Evolutionary conservation across 1,140 invertebrate genomes (phyloP), one percentile per base, ranked within the genome.

Genomic region (Leptopilina boulardi): DNA sequence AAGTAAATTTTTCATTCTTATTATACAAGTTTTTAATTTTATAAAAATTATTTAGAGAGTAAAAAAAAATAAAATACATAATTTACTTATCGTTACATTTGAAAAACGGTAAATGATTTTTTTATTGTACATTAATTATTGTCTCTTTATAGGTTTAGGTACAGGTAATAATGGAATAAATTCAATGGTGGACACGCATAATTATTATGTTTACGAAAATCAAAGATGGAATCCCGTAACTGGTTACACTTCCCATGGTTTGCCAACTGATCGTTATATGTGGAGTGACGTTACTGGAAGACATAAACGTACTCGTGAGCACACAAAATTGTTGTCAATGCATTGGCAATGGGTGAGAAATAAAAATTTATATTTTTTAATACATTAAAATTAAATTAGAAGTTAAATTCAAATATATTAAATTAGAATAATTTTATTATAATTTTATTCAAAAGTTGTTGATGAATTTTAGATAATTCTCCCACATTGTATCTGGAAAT

Each of bases 151-250:
- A 93, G 95, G 94, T 72, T 86, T 94, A 81, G 93, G 93, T 74
- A 92, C 91, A 19, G 93, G 92, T 79, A 95, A 93, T 82, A 92
- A 93, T 18, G 94, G 94, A 77, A 94, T 97, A 38, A 93, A 96
- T 89, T 84, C 94, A 3, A 96, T 97, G 95, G 93, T 93, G 19
- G 96, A 98, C 87, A 95, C 94, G 9, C 95, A 96, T 86, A 95
- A 94, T 84, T 96, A 96, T 88, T 95, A 95, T 86, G 95, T 97
- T 5, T 98, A 98, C 89, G 97, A 98, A 91, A 98, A 98, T 88
- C 97, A 98, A 90, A 92, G 97, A 70, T 98, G 97, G 97, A 98
- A 98, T 93, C 96, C 95, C 9, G 91, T 98, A 0, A 95, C 95
- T 77, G 97, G 97, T 18, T 98, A 97, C 85, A 96, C 96, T 1